Evolutionary conservation across 2,113 vertebrate species (phyloP).

Genomic region (Mus spicilegus): DNA sequence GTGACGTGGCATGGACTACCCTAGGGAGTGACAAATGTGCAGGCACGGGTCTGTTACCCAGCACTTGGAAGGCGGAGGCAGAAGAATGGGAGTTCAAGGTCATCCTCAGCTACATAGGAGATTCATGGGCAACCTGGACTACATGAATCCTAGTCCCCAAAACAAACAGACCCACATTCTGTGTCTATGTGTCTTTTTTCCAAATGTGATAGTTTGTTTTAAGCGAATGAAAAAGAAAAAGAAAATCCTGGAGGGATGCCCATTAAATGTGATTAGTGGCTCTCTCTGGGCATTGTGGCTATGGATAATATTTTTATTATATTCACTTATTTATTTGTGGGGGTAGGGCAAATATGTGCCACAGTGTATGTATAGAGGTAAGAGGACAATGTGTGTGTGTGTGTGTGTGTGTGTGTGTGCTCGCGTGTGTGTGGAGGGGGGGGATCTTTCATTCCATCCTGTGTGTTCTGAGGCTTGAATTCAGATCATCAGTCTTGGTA

Average conservation of each 20-base stretch:
- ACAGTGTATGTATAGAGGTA: background rate
- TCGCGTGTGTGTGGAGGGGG: too few relatives aligned
- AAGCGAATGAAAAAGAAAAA: background rate
- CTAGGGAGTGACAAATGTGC: background rate
- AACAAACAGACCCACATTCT: background rate
- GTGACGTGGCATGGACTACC: too few relatives aligned
- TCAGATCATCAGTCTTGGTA: background rate
- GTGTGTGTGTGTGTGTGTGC: too few relatives aligned
- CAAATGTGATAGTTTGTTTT: background rate
- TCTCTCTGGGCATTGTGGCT: background rate
- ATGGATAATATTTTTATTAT: background rate
- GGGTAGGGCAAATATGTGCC: background rate
- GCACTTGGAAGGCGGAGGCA: background rate
- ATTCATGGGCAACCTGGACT: background rate
- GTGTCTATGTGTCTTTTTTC: background rate
- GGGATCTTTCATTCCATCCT: background rate
- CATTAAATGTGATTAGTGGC: background rate
- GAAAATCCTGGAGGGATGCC: background rate
- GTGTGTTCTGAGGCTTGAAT: background rate
- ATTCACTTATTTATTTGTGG: background rate
- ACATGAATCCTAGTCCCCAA: background rate
- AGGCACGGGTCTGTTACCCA: background rate
- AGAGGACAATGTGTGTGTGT: background rate
- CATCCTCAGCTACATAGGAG: background rate
- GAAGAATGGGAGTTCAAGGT: background rate